These are phyloP conservation scores for Cyaniris semiargus DNA, from an alignment of 2,888 invertebrate species.

Conservation along the genomic window DNA sequence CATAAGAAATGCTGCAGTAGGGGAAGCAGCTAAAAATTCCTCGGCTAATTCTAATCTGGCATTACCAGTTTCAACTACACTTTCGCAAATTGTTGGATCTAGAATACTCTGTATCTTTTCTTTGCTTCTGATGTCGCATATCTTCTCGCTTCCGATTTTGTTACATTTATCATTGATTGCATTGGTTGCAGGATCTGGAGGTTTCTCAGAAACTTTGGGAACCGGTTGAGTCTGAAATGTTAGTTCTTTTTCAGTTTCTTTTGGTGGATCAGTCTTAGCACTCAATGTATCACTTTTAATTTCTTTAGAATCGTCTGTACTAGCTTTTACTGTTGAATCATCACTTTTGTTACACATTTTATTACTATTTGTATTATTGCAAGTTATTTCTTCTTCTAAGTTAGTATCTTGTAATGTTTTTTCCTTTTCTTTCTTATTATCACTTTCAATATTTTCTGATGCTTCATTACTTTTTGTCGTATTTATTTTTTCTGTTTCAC, in stretches of 20 bases:
- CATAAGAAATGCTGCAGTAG: conserved; percentile 88
- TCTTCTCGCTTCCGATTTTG: conserved; percentile 48
- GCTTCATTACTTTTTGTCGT: not conserved
- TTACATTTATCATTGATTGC: conserved; percentile 39
- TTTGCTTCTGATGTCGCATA: conserved; percentile 55
- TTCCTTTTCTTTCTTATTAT: not conserved
- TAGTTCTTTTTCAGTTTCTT: conserved; percentile 26
- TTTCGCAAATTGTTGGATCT: conserved; percentile 68
- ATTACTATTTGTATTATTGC: not conserved
- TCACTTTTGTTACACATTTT: conserved; percentile 13
- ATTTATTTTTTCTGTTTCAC: conserved; percentile 32
- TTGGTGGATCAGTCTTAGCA: conserved; percentile 10
- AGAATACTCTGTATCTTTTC: conserved; percentile 65
- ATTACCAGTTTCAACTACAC: conserved; percentile 74
- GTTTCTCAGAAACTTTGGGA: conserved; percentile 38
- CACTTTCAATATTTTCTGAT: not conserved
- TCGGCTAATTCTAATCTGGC: conserved; percentile 80
- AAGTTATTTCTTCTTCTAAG: not conserved
- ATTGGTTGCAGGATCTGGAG: conserved; percentile 40
- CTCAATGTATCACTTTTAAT: not conserved
- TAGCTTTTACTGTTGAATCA: conserved; percentile 2
- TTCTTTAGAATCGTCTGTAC: not conserved
- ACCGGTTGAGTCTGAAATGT: conserved; percentile 28
- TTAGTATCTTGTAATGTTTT: not conserved
- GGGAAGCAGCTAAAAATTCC: conserved; percentile 81